A percentile compares a stretch with the other conserved stretches of the same genome.
Evolutionary conservation across 2,888 invertebrate genomes (phyloP).

Genomic region (Napeogenes sylphis): DNA sequence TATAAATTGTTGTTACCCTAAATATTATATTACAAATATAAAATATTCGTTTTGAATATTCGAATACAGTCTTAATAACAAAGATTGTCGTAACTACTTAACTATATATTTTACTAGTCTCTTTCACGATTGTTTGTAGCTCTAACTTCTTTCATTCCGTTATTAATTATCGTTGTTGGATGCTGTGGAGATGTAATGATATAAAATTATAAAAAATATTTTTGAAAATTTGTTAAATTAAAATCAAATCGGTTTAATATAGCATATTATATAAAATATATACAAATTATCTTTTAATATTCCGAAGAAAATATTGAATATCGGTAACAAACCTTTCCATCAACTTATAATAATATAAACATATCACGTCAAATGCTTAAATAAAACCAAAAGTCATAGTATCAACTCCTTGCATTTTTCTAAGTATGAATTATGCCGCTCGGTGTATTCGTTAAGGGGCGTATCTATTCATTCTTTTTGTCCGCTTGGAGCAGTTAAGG

Average conservation of each 20-base stretch:
- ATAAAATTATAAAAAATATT: neutral
- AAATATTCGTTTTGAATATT: no score
- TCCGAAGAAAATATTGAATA: no score
- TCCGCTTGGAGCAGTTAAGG: slow-evolving; percentile 74
- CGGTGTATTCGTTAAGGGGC: slow-evolving; percentile 78
- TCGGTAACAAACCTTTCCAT: neutral
- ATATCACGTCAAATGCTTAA: slow-evolving; percentile 20
- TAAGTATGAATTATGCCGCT: slow-evolving; percentile 78
- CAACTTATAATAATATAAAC: neutral
- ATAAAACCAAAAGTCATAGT: slow-evolving; percentile 50
- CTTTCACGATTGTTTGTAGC: slow-evolving; percentile 31
- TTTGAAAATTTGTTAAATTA: no score
- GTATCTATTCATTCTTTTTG: slow-evolving; percentile 78
- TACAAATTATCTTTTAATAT: no score
- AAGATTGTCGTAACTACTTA: slow-evolving; percentile 18
- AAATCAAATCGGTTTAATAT: no score
- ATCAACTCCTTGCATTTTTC: slow-evolving; percentile 75
- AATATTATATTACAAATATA: no score
- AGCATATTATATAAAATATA: no score
- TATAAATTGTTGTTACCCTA: no score
- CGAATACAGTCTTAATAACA: neutral
- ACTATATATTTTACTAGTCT: slow-evolving; percentile 28
- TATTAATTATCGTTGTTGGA: slow-evolving; percentile 34
- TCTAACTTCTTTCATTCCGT: slow-evolving; percentile 33
- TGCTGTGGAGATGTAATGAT: slow-evolving; percentile 24